These are phyloP conservation scores for Serilophus lunatus DNA, from an alignment of 2,113 vertebrate species.

Conservation along the genomic window DNA sequence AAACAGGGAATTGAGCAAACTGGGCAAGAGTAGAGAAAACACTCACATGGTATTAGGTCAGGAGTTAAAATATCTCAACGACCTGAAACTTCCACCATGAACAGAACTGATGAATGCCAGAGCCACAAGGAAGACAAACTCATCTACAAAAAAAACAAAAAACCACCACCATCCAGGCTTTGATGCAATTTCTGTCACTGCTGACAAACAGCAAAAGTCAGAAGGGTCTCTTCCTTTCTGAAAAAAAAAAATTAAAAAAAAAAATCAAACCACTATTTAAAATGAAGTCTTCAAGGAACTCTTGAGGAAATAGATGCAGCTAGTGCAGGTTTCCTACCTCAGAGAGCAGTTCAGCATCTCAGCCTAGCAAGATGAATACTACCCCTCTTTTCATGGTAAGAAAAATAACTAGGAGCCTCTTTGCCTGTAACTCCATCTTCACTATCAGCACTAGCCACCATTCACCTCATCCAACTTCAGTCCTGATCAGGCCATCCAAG, in stretches of 20 bases:
- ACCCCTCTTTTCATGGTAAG: neutral
- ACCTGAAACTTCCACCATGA: neutral
- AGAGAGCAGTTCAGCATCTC: neutral
- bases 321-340: neutral
- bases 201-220: neutral
- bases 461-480: neutral
- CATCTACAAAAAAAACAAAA: neutral
- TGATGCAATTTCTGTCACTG: neutral
- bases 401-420: neutral
- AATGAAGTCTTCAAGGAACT: neutral
- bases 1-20: neutral
- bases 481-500: fast-evolving
- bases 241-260: neutral
- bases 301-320: neutral
- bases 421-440: neutral
- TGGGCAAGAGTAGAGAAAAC: neutral
- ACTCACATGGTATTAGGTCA: neutral
- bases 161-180: neutral
- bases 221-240: neutral
- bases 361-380: neutral
- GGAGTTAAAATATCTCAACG: neutral
- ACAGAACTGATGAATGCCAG: neutral
- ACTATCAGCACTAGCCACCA: neutral
- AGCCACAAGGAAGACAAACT: neutral
- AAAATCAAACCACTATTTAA: neutral